A percentile compares a stretch with the other conserved stretches of the same genome.
Conservation (phyloP, 2,888 invertebrate species). For the Drosophila atripex region DNA sequence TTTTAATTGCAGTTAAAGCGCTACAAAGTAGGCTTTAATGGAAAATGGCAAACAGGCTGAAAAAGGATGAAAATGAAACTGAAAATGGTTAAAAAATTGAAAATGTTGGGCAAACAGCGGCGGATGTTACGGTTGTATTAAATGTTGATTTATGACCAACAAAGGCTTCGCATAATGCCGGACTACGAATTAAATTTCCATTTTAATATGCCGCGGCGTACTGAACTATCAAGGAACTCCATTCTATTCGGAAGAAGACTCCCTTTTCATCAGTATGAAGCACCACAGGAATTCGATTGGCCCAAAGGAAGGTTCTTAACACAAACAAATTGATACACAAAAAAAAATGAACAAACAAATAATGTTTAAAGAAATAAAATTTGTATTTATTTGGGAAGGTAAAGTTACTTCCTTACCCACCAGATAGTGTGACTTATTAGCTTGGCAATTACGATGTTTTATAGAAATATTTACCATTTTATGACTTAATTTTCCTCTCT, state of each 20-base stretch:
- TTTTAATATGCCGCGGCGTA: slow-evolving; percentile 4
- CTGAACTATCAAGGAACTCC: slow-evolving; percentile 19
- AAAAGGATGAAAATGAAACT: slow-evolving; percentile 22
- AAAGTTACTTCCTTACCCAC: neutral
- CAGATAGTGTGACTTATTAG: neutral
- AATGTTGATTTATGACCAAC: slow-evolving; percentile 46
- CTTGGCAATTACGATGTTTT: neutral
- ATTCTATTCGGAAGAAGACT: slow-evolving; percentile 5
- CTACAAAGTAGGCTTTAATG: slow-evolving; percentile 47
- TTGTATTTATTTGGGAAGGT: neutral
- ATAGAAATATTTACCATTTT: neutral
- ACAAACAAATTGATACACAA: slow-evolving; percentile 42
- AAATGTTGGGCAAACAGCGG: slow-evolving; percentile 26
- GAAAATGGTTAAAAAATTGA: slow-evolving; percentile 28
- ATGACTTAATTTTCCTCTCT: slow-evolving; percentile 14
- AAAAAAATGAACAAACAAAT: neutral
- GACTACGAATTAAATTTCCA: slow-evolving; percentile 35
- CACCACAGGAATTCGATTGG: slow-evolving; percentile 42
- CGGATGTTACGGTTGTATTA: slow-evolving; percentile 35
- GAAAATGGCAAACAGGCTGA: slow-evolving; percentile 9
- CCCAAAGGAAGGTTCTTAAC: too few relatives aligned
- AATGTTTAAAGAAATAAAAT: neutral
- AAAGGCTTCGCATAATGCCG: slow-evolving; percentile 17
- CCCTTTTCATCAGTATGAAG: slow-evolving; percentile 32
- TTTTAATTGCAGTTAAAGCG: slow-evolving; percentile 51